These are phyloP conservation scores for Nephrocerus scutellatus DNA, from an alignment of 2,888 invertebrate species.

Conservation along the genomic window DNA sequence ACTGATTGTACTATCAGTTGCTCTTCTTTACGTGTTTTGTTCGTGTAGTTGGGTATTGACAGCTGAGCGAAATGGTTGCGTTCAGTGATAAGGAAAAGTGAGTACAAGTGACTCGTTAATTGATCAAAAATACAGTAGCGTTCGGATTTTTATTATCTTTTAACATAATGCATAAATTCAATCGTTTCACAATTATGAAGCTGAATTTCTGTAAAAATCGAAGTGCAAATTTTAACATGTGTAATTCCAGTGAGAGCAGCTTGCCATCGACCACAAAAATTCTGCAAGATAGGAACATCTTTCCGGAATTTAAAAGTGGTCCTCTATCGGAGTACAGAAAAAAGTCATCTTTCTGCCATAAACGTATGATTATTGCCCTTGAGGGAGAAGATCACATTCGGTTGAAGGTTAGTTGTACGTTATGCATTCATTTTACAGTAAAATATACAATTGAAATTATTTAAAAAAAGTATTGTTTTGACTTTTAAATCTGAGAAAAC, in stretches of 20 bases:
- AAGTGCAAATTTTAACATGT: slow-evolving; percentile 9
- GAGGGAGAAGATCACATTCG: slow-evolving; percentile 51
- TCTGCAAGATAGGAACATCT: slow-evolving; percentile 42
- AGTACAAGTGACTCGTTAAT: no score
- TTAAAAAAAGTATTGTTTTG: slow-evolving; percentile 1
- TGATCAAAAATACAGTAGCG: no score
- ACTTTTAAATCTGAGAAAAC: slow-evolving; percentile 5
- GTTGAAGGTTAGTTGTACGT: slow-evolving; percentile 50
- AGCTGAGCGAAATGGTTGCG: no score
- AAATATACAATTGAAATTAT: not conserved
- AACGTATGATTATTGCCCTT: slow-evolving; percentile 52
- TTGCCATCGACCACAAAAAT: slow-evolving; percentile 23
- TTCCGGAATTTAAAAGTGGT: slow-evolving; percentile 57
- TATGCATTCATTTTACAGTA: no score
- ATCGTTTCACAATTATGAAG: no score
- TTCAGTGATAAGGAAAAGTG: no score
- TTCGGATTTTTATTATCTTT: no score
- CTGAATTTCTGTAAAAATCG: no score
- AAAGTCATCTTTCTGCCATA: slow-evolving; percentile 62
- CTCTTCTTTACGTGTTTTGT: no score
- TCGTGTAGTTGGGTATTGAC: no score
- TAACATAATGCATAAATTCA: no score
- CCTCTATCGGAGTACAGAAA: slow-evolving; percentile 59
- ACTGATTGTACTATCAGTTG: no score
- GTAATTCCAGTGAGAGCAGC: slow-evolving; percentile 23